Evolutionary conservation across 2,113 vertebrate genomes (phyloP), one percentile per base, ranked within the genome.

Genomic region (Steatornis caripensis): DNA sequence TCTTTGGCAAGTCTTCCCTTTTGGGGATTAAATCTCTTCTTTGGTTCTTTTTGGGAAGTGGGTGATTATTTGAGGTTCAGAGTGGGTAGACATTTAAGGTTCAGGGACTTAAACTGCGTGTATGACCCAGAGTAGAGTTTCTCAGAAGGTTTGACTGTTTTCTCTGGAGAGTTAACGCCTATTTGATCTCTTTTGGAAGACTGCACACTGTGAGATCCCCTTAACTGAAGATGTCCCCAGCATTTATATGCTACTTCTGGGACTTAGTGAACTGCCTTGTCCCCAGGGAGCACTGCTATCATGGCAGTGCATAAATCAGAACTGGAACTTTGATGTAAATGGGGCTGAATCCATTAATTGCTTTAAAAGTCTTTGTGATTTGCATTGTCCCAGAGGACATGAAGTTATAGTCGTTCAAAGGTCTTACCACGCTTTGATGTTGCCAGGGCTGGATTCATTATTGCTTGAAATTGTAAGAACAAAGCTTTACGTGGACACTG

Each of bases 301-400:
- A 72, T 86, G 66, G 70, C 90, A 94, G 65, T 83, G 95, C 90
- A 83, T 94, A 88, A 95, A 93, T 85, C 82, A 83, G 85, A 94
- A 72, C 90, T 77, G 90, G 66, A 95, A 88, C 85, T 96, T 95
- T 78, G 87, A 87, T 87, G 90, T 91, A 93, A 87, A 95, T 66
- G 76, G 82, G 66, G 27, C 55, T 65, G 88, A 93, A 87, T 93
- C 57, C 90, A 71, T 71, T 94, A 94, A 94, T 86, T 96, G 85
- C 65, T 91, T 96, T 90, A 72, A 71, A 90, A 86, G 66, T 90
- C 95, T 95, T 88, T 83, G 54, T 82, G 85, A 94, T 90, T 92
- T 95, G 75, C 66, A 57, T 95, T 79, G 79, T 95, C 94, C 85
- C 88, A 88, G 87, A 90, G 74, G 94, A 94, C 43, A 75, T 21